Percentiles rank a stretch among this genome's conserved stretches.
Conservation (phyloP, 2,888 invertebrate genomes). For the Apantesis nais region DNA sequence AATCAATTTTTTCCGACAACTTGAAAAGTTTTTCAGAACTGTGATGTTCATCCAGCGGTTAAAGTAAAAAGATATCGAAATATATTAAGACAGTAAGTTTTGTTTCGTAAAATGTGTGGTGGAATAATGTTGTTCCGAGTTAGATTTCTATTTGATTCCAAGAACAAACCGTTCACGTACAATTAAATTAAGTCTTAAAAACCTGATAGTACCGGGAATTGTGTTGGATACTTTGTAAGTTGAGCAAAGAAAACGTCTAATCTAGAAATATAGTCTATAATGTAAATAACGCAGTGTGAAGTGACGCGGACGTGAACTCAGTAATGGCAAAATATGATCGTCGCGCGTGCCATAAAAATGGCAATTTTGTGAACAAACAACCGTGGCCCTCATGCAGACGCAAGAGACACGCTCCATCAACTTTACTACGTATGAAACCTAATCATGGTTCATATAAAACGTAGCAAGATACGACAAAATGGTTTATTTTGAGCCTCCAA, state of each 20-base stretch:
- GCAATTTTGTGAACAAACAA: slow-evolving; percentile 70
- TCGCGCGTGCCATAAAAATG: slow-evolving; percentile 66
- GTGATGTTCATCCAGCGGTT: background rate
- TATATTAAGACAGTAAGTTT: background rate
- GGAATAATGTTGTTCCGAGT: background rate
- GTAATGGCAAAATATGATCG: slow-evolving; percentile 60
- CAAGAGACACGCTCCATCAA: slow-evolving; percentile 60
- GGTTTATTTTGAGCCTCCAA: slow-evolving; percentile 10
- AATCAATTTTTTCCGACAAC: slow-evolving; percentile 21
- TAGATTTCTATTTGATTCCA: background rate
- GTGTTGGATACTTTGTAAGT: slow-evolving; percentile 8
- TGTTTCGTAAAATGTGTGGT: background rate
- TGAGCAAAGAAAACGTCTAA: slow-evolving; percentile 28
- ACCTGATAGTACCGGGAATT: slow-evolving; percentile 9
- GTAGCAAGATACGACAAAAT: slow-evolving; percentile 22
- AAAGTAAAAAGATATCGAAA: background rate
- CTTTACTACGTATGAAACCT: slow-evolving; percentile 61
- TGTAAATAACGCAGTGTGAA: slow-evolving; percentile 39
- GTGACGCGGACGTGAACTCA: slow-evolving; percentile 48
- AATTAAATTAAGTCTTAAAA: slow-evolving; percentile 6
- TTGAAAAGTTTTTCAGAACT: background rate
- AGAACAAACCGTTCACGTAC: background rate
- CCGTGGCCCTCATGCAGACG: slow-evolving; percentile 56
- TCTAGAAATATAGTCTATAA: slow-evolving; percentile 18
- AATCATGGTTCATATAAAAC: slow-evolving; percentile 55